Evolutionary conservation across 1,140 invertebrate genomes (phyloP).

Genomic region (Capitella teleta): DNA sequence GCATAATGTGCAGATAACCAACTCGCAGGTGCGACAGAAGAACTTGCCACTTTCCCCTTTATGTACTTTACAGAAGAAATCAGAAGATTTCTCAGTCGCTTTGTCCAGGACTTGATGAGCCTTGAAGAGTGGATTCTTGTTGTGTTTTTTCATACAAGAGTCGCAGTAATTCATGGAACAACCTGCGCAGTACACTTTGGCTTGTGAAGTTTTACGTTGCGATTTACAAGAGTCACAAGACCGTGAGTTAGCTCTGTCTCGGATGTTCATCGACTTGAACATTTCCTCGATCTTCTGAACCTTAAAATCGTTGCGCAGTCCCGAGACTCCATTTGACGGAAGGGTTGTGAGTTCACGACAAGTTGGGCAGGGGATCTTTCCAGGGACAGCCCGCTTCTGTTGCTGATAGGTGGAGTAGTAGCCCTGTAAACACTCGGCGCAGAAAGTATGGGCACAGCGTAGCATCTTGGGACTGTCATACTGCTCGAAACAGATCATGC

Average conservation of each 20-base stretch:
- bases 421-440: constrained; percentile 10
- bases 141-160: constrained; percentile 8
- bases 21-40: constrained; percentile 9
- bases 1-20: constrained; percentile 12
- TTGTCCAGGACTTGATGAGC: constrained; percentile 8
- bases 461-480: constrained; percentile 12
- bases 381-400: constrained; percentile 9
- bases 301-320: constrained; percentile 14
- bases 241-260: not conserved
- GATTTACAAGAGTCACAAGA: constrained; percentile 7
- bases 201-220: constrained; percentile 3
- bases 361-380: constrained; percentile 12
- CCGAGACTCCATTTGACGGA: constrained; percentile 8
- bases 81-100: not conserved
- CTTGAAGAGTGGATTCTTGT: constrained; percentile 13
- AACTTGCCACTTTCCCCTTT: not conserved
- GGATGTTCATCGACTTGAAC: constrained; percentile 12
- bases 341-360: constrained; percentile 12
- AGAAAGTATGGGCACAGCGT: constrained; percentile 13
- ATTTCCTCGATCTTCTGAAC: constrained; percentile 13
- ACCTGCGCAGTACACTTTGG: constrained; percentile 7
- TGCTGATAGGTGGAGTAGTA: constrained; percentile 8
- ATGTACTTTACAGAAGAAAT: not conserved
- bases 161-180: constrained; percentile 13
- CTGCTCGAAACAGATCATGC: constrained; percentile 14